Conservation (phyloP, 2,113 vertebrate species). For the Cololabis saira region DNA sequence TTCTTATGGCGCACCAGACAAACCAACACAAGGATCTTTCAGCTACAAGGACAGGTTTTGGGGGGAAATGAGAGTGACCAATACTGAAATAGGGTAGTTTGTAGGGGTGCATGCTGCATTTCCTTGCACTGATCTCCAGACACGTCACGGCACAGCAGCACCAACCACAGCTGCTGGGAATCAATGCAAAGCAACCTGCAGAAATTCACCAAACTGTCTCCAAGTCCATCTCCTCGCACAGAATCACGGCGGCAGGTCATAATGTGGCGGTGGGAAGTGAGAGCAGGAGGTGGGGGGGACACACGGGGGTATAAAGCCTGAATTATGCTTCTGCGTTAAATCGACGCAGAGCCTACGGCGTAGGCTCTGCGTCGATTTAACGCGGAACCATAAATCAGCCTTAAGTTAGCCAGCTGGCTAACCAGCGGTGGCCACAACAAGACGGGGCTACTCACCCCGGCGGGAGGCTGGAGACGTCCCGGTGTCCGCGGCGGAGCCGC, state of each 20-base stretch:
- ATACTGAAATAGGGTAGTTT: no score
- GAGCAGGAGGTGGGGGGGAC: slow-evolving; percentile 5
- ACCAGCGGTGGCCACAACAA: slow-evolving; percentile 69
- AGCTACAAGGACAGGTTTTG: background rate
- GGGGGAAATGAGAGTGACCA: no score
- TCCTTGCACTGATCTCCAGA: background rate
- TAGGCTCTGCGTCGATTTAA: no score
- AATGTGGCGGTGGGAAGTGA: background rate
- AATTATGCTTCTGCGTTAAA: no score
- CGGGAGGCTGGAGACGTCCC: slow-evolving; percentile 30
- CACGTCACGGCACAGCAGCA: slow-evolving; percentile 20
- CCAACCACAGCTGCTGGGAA: slow-evolving; percentile 33
- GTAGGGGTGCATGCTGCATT: background rate
- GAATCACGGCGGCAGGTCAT: background rate
- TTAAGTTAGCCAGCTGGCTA: slow-evolving; percentile 72
- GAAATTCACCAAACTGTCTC: slow-evolving; percentile 7
- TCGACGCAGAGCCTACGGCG: no score
- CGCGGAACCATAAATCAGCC: no score
- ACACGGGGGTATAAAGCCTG: slow-evolving; percentile 36
- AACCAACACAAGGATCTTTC: no score
- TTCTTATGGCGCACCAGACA: no score
- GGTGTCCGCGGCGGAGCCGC: background rate
- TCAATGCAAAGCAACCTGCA: slow-evolving; percentile 39
- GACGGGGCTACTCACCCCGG: slow-evolving; percentile 74
- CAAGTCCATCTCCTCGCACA: background rate